Evolutionary conservation across 2,888 invertebrate species (phyloP).

Genomic region (Linnaemya tessellans): DNA sequence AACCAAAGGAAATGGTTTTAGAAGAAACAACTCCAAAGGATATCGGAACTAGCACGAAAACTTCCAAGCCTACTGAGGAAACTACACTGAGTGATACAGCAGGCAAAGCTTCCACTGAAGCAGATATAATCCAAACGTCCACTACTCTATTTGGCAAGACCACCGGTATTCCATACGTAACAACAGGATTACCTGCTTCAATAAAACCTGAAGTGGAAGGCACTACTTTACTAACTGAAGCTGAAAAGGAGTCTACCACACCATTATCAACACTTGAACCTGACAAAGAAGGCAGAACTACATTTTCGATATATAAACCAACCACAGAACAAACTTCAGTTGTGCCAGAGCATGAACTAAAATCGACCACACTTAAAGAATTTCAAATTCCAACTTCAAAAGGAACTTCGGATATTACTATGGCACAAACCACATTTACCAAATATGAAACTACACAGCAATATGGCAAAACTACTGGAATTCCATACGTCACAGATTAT

Average conservation of each 20-base stretch:
- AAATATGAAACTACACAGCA: constrained; percentile 20
- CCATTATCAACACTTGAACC: background rate
- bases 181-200: constrained; percentile 44
- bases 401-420: background rate
- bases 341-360: background rate
- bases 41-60: background rate
- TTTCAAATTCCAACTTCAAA: background rate
- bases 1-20: background rate
- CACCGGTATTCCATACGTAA: constrained; percentile 62
- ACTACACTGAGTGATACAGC: background rate
- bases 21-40: background rate
- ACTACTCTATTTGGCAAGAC: constrained; percentile 51
- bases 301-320: background rate
- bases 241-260: background rate
- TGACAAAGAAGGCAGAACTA: background rate
- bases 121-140: constrained; percentile 25
- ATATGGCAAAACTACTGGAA: constrained; percentile 63
- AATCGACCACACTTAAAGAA: background rate
- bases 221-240: background rate
- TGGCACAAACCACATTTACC: background rate
- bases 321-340: background rate
- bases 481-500: constrained; percentile 38
- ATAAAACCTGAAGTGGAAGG: background rate
- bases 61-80: background rate
- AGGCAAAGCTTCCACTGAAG: background rate